phyloP scores from a whole-genome alignment of 1,140 invertebrate species.

The Drosophila fuyamai region DNA sequence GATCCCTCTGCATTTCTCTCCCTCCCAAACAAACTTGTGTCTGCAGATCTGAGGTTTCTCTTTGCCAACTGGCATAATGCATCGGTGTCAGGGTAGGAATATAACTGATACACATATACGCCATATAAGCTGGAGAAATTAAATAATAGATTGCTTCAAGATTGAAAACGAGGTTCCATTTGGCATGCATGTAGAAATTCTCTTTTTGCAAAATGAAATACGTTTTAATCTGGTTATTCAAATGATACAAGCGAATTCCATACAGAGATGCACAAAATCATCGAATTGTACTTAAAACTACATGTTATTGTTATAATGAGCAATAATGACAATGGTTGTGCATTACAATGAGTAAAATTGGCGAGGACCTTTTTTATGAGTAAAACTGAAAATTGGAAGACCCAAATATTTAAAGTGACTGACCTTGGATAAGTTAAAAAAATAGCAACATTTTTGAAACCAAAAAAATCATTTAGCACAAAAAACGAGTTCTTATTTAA shows the following conservation, averaged over 20 bases:
- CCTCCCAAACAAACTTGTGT: neutral
- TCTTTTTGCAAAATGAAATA: neutral
- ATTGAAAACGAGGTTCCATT: neutral
- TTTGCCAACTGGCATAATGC: constrained; percentile 24
- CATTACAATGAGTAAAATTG: neutral
- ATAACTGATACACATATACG: neutral
- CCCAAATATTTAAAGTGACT: no score
- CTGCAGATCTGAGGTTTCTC: neutral
- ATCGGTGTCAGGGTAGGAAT: constrained; percentile 2
- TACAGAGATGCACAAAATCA: no score
- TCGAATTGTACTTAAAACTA: neutral
- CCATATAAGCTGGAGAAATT: constrained; percentile 7
- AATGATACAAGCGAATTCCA: neutral
- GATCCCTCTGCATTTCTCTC: neutral
- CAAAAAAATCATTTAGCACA: no score
- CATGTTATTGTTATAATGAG: no score
- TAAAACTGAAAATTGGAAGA: no score
- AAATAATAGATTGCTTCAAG: constrained; percentile 17
- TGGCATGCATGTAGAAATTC: neutral
- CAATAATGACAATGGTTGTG: no score
- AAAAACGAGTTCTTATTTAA: no score
- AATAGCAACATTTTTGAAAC: no score
- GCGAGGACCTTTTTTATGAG: no score
- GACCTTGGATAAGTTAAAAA: no score
- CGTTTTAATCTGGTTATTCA: neutral